Conservation (phyloP, 2,113 vertebrate species). For the Esox niger region DNA sequence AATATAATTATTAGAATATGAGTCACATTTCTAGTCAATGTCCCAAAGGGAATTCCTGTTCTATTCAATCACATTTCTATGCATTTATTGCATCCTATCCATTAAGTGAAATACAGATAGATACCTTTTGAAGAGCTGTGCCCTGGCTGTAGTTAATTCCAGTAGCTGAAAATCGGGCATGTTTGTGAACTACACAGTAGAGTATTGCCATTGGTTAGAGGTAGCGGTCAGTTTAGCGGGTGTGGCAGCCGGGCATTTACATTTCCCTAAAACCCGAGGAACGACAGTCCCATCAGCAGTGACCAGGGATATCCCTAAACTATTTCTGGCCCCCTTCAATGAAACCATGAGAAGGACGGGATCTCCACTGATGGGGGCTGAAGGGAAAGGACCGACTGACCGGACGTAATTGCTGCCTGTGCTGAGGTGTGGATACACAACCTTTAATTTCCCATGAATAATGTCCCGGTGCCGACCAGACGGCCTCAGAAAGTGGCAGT, state of each 20-base stretch:
- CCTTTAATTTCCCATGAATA: slow-evolving; percentile 72
- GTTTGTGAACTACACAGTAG: slow-evolving; percentile 19
- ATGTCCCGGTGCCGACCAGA: slow-evolving; percentile 57
- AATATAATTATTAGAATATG: too few relatives aligned
- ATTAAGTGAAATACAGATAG: too few relatives aligned
- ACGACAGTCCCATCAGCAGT: not conserved
- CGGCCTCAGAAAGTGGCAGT: slow-evolving; percentile 63
- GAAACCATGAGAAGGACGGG: slow-evolving; percentile 43
- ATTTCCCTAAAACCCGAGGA: slow-evolving; percentile 37
- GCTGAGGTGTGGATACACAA: slow-evolving; percentile 56
- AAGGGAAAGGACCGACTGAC: slow-evolving; percentile 30
- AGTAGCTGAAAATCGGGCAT: slow-evolving; percentile 21
- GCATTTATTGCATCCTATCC: too few relatives aligned
- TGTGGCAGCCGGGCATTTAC: slow-evolving; percentile 33
- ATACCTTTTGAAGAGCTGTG: too few relatives aligned
- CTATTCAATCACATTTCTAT: too few relatives aligned
- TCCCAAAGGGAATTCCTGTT: too few relatives aligned
- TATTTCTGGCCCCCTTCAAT: slow-evolving; percentile 42
- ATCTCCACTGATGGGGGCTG: slow-evolving; percentile 48
- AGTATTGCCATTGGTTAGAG: slow-evolving; percentile 43
- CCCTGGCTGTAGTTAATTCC: slow-evolving; percentile 31
- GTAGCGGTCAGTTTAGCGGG: slow-evolving; percentile 23
- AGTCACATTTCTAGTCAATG: too few relatives aligned
- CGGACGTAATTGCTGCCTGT: slow-evolving; percentile 63
- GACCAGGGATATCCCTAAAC: slow-evolving; percentile 46